A percentile compares a stretch with the other conserved stretches of the same genome.
Evolutionary conservation across 2,888 invertebrate species (phyloP).

Genomic region (Thymelicus lineola): DNA sequence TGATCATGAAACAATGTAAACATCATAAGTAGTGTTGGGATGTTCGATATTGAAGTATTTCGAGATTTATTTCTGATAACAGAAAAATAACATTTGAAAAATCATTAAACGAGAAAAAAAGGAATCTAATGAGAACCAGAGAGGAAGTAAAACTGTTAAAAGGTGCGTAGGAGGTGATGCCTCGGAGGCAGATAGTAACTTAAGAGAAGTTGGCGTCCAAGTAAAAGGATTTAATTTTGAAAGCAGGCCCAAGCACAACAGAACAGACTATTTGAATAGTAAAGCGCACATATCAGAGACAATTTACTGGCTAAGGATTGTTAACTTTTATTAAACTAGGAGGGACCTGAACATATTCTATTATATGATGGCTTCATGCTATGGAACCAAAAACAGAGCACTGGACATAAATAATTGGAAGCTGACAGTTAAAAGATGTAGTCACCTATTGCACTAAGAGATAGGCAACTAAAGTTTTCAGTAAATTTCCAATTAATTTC

Average conservation of each 20-base stretch:
- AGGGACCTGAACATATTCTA: constrained; percentile 62
- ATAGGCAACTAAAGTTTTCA: constrained; percentile 24
- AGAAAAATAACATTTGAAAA: constrained; percentile 33
- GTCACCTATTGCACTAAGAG: constrained; percentile 12
- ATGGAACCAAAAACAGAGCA: constrained; percentile 69
- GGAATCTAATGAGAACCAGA: constrained; percentile 56
- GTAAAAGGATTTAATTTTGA: constrained; percentile 65
- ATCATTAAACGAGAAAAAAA: constrained; percentile 53
- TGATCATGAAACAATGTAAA: constrained; percentile 56
- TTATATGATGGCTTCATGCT: constrained; percentile 76
- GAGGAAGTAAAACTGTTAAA: constrained; percentile 62
- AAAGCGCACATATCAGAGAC: constrained; percentile 71
- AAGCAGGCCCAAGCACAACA: constrained; percentile 83
- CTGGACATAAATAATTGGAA: constrained; percentile 60
- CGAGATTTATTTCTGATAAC: constrained; percentile 36
- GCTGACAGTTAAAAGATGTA: constrained; percentile 74
- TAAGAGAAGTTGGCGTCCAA: constrained; percentile 58
- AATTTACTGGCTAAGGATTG: constrained; percentile 68
- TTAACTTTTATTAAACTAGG: constrained; percentile 69
- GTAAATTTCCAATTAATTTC: constrained; percentile 36
- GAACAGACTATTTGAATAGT: constrained; percentile 67
- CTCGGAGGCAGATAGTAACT: constrained; percentile 58
- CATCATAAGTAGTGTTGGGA: constrained; percentile 53
- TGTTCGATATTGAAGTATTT: constrained; percentile 49
- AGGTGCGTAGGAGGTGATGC: constrained; percentile 71